Evolutionary conservation across 2,113 vertebrate species (phyloP), one percentile per base, ranked within the genome.

Genomic region (Myiopsitta monachus): DNA sequence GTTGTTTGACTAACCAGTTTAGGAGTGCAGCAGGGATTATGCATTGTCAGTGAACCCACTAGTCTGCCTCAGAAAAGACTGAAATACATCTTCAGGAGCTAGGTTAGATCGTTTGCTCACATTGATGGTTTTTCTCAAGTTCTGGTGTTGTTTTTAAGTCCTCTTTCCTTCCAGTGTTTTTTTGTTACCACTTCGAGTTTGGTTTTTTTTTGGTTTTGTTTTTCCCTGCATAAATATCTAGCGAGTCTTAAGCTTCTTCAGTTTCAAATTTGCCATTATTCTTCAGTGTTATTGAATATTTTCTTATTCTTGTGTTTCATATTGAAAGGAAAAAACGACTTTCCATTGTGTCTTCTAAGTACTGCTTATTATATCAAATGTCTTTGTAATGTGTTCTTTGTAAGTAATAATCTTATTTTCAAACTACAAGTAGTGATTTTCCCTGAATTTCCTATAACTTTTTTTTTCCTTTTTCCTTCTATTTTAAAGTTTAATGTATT

Each of bases 11-110:
- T 27, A 41, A 22, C 23, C 55, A 11, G 11, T 3, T 61, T 18
- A 36, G 47, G 64, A 61, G 44, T 47, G 33, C 44, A 51, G 24
- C 31, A 51, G 63, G 51, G 24, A 14, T 51, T 17, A 39, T 61
- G 17, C 17, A 4, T 51, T 41, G 10, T 33, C 33, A n/a, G 10
- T 61, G 61, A 79, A 67, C 31, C 6, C 10, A 18, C 23, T 23
- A 14, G 11, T 57, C 33, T 87, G 49, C 67, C 41, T 62, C 4
- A 9, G 69, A 30, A 47, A 52, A 68, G 31, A 36, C 31, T 4
- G 2, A 43, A 55, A 59, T 27, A 4, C 21, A 16, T 54, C 23
- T 18, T 36, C 0, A 0, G 31, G n/a, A 49, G 8, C 18, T 43
- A 27, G 38, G 4, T 43, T 27, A 62, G 28, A 14, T 41, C 0